These are phyloP conservation scores for Oreortyx pictus DNA, from an alignment of 2,797 vertebrate genomes.

Conservation along the genomic window DNA sequence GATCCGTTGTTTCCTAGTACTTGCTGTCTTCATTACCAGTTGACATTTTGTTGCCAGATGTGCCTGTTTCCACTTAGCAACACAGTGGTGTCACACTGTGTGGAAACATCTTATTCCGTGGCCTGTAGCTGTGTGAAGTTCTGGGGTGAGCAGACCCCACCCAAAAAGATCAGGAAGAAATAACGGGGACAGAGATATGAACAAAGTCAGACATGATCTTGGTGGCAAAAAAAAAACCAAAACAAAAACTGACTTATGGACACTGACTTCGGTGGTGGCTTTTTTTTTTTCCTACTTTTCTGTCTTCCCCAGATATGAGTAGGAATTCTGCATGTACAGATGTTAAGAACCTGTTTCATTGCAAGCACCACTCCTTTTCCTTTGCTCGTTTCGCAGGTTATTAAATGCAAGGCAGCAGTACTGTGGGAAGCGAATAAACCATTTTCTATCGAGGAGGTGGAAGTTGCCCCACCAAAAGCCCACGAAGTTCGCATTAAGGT, in stretches of 20 bases:
- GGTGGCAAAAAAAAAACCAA: accelerated
- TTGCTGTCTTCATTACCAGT: neutral
- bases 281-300: neutral
- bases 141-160: neutral
- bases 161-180: neutral
- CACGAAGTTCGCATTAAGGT: constrained; percentile 93
- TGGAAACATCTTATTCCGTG: neutral
- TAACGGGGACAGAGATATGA: neutral
- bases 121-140: neutral
- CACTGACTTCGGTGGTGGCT: neutral
- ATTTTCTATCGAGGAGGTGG: constrained; percentile 89
- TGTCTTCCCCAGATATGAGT: neutral
- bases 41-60: neutral
- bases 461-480: constrained; percentile 88
- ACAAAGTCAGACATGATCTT: neutral
- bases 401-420: constrained; percentile 92
- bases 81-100: neutral
- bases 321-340: neutral
- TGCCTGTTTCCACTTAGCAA: neutral
- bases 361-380: neutral
- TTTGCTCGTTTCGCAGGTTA: constrained; percentile 81
- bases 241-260: neutral
- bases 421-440: constrained; percentile 86
- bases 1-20: neutral
- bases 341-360: neutral